These are phyloP conservation scores for Drosophila phalerata DNA, from an alignment of 2,888 invertebrate genomes.

Conservation along the genomic window DNA sequence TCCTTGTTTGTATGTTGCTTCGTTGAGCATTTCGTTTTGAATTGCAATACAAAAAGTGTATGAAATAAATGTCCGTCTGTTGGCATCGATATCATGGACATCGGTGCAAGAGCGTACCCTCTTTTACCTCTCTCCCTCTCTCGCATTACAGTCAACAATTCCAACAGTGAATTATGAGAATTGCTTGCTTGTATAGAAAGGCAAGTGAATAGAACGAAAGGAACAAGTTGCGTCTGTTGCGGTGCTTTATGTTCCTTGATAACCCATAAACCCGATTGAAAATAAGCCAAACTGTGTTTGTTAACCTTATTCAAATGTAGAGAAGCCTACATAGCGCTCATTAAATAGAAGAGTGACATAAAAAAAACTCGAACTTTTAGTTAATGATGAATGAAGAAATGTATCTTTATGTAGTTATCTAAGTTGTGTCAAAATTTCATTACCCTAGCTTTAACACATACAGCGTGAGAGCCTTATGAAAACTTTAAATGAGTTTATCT, in stretches of 20 bases:
- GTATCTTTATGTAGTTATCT: no score
- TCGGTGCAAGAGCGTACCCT: background rate
- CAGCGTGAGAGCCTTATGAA: no score
- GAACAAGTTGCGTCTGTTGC: background rate
- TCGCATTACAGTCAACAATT: conserved; percentile 31
- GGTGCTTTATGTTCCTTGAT: background rate
- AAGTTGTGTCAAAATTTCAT: no score
- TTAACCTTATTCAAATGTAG: background rate
- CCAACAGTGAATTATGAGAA: conserved; percentile 34
- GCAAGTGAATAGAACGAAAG: background rate
- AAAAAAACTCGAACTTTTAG: no score
- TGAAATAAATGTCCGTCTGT: conserved; percentile 28
- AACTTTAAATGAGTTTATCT: no score
- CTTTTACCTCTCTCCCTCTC: no score
- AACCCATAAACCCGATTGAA: background rate
- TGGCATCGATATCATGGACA: background rate
- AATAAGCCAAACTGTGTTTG: background rate
- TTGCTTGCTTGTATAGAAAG: background rate
- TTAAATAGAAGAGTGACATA: no score
- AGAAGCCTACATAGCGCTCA: no score
- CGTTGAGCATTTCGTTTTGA: conserved; percentile 28
- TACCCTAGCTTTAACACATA: no score
- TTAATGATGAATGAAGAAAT: no score
- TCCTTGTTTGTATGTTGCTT: no score
- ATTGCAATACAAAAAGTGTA: conserved; percentile 49